These are phyloP conservation scores for Harlomillsia oculata DNA, from an alignment of 1,140 invertebrate species.

Conservation along the genomic window DNA sequence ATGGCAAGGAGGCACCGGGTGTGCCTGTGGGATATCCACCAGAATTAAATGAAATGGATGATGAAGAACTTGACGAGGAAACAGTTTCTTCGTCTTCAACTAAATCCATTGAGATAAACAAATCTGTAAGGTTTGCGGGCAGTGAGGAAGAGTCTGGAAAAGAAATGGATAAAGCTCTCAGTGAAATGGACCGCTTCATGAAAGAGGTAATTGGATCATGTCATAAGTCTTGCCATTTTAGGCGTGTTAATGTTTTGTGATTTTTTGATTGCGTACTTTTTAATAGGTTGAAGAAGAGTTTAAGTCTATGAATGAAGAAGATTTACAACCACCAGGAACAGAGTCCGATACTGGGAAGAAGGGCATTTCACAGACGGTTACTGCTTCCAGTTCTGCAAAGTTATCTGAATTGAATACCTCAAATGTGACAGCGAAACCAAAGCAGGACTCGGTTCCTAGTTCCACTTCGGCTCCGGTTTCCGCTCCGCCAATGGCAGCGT, in stretches of 20 bases:
- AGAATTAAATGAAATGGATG: slow-evolving; percentile 48
- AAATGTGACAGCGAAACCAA: slow-evolving; percentile 37
- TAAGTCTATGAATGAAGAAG: slow-evolving; percentile 35
- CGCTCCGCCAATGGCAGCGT: slow-evolving; percentile 38
- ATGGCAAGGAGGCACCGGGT: slow-evolving; percentile 61
- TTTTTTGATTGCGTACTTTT: neutral
- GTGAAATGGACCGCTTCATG: slow-evolving; percentile 64
- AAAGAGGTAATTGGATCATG: slow-evolving; percentile 49
- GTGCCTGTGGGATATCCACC: slow-evolving; percentile 76
- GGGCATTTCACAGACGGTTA: slow-evolving; percentile 33
- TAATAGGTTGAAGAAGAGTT: slow-evolving; percentile 27
- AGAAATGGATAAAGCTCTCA: slow-evolving; percentile 37
- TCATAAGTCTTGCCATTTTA: neutral
- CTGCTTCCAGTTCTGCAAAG: neutral
- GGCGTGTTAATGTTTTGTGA: slow-evolving; percentile 35
- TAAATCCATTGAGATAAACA: slow-evolving; percentile 53
- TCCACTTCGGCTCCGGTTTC: slow-evolving; percentile 38
- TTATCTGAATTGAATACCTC: neutral
- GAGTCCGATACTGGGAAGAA: slow-evolving; percentile 11
- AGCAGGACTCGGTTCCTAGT: slow-evolving; percentile 2
- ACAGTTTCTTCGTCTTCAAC: slow-evolving; percentile 44
- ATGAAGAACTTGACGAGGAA: slow-evolving; percentile 38
- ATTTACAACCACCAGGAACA: slow-evolving; percentile 30
- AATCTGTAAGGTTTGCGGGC: slow-evolving; percentile 27
- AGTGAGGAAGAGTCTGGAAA: slow-evolving; percentile 21